Conservation (phyloP, 2,797 vertebrate species). For the Philypnodon macrostomus region DNA sequence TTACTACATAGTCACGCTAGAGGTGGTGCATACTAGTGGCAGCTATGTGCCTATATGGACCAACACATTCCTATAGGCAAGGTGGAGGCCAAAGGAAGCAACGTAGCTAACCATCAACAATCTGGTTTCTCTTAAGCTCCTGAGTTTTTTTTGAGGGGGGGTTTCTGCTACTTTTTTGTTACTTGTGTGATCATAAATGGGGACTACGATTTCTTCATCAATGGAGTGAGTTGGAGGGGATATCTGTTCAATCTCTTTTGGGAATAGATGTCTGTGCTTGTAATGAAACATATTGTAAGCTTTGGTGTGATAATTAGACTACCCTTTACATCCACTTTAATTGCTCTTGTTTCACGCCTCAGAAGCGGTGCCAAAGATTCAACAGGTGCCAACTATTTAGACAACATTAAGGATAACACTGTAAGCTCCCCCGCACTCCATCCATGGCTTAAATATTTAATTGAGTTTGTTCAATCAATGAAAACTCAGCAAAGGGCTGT, state of each 20-base stretch:
- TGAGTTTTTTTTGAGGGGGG: no score
- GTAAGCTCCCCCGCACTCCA: constrained; percentile 15
- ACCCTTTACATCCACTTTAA: constrained; percentile 7
- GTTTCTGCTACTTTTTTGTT: no score
- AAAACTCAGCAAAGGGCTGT: constrained; percentile 20
- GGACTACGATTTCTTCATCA: no score
- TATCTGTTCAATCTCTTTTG: constrained; percentile 19
- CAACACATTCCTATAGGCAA: no score
- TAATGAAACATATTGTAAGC: not conserved
- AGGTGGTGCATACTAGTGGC: no score
- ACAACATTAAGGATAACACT: constrained; percentile 16
- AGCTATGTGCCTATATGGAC: no score
- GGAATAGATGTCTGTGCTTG: constrained; percentile 25
- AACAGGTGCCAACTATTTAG: constrained; percentile 31
- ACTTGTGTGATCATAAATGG: no score
- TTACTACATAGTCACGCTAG: no score
- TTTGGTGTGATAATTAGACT: constrained; percentile 8
- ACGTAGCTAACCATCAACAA: no score
- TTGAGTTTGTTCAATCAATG: constrained; percentile 26
- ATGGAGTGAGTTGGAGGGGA: constrained; percentile 15
- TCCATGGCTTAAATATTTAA: constrained; percentile 26
- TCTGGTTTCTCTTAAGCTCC: no score
- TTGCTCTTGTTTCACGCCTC: not conserved
- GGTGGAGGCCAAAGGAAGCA: no score
- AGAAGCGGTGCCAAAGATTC: constrained; percentile 10